Evolutionary conservation across 2,888 invertebrate species (phyloP).

Genomic region (Odontocerum albicorne): DNA sequence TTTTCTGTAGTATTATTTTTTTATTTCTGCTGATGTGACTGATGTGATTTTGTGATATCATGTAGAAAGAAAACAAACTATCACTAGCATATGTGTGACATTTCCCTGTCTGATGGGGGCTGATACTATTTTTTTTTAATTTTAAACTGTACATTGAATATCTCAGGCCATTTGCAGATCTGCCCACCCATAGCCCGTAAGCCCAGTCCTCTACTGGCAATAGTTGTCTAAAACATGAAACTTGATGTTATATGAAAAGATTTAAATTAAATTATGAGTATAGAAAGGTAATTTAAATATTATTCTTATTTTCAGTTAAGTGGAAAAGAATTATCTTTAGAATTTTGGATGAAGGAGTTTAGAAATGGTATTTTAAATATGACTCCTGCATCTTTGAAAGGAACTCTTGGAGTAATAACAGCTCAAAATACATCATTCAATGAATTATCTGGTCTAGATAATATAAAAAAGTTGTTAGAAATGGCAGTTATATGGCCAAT

Average conservation of each 20-base stretch:
- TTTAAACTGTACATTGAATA: neutral
- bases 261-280: too few relatives aligned
- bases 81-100: too few relatives aligned
- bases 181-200: too few relatives aligned
- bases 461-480: slow-evolving; percentile 54
- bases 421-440: slow-evolving; percentile 48
- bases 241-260: too few relatives aligned
- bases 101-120: too few relatives aligned
- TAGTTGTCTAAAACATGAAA: too few relatives aligned
- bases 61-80: too few relatives aligned
- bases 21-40: too few relatives aligned
- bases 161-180: neutral
- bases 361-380: slow-evolving; percentile 42
- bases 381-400: slow-evolving; percentile 49
- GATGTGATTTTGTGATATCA: too few relatives aligned
- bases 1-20: too few relatives aligned
- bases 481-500: slow-evolving; percentile 61
- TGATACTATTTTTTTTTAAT: neutral
- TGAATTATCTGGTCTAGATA: slow-evolving; percentile 58
- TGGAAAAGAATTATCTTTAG: neutral
- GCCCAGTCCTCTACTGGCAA: too few relatives aligned
- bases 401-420: slow-evolving; percentile 48
- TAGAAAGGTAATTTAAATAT: neutral
- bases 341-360: slow-evolving; percentile 30
- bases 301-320: neutral